phyloP scores from a whole-genome alignment of 1,140 invertebrate species.

The Asbolus verrucosus region DNA sequence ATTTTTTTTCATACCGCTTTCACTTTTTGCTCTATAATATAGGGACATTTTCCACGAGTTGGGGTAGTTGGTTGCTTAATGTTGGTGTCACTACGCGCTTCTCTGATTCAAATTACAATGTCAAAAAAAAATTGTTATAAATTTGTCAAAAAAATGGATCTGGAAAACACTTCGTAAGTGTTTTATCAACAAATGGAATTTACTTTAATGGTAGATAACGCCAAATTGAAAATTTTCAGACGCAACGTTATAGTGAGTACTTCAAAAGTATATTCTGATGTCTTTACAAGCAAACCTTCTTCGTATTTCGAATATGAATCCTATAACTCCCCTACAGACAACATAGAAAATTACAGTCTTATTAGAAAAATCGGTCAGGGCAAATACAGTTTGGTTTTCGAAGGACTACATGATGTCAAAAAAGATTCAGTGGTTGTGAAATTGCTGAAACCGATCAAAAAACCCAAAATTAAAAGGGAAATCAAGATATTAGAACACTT shows the following conservation, averaged over 20 bases:
- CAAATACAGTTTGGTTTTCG: slow-evolving; percentile 99
- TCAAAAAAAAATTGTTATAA: slow-evolving; percentile 15
- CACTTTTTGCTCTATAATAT: too few relatives aligned
- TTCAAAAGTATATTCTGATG: slow-evolving; percentile 91
- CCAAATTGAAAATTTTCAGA: neutral
- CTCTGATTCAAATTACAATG: slow-evolving; percentile 19
- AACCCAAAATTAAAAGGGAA: slow-evolving; percentile 87
- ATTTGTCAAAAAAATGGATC: slow-evolving; percentile 15
- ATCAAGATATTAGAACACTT: slow-evolving; percentile 87
- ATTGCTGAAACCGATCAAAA: slow-evolving; percentile 79
- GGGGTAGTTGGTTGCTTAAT: neutral
- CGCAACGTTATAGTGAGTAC: slow-evolving; percentile 44
- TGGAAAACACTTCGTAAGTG: slow-evolving; percentile 11
- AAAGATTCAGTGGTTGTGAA: slow-evolving; percentile 61
- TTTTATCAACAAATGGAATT: too few relatives aligned
- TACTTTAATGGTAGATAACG: neutral
- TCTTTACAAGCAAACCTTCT: slow-evolving; percentile 95
- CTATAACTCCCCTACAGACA: slow-evolving; percentile 96
- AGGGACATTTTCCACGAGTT: neutral
- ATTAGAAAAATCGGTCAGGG: slow-evolving; percentile 98
- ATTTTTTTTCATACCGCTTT: too few relatives aligned
- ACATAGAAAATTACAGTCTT: slow-evolving; percentile 98
- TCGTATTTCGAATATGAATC: slow-evolving; percentile 99
- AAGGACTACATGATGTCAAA: slow-evolving; percentile 72
- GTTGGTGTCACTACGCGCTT: neutral